phyloP scores from a whole-genome alignment of 1,140 invertebrate genomes.

The Zaprionus kolodkinae region DNA sequence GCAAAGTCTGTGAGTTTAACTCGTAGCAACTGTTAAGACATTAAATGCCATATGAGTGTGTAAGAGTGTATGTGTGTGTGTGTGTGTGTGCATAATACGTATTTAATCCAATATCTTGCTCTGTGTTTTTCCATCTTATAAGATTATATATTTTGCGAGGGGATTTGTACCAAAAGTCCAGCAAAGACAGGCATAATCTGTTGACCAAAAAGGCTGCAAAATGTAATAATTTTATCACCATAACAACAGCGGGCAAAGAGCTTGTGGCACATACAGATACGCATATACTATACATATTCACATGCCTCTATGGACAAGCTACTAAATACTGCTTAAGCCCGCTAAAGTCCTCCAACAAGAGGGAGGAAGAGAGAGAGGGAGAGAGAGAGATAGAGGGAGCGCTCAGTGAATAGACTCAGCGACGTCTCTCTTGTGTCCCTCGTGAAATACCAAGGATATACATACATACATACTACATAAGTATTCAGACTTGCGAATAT shows the following conservation, averaged over 20 bases:
- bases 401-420: slow-evolving; percentile 20
- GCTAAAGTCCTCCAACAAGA: slow-evolving; percentile 33
- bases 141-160: slow-evolving; percentile 14
- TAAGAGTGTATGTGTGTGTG: neutral
- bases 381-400: slow-evolving; percentile 4
- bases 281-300: neutral
- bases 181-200: slow-evolving; percentile 40
- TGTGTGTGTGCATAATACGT: slow-evolving; percentile 4
- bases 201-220: slow-evolving; percentile 47
- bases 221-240: slow-evolving; percentile 47
- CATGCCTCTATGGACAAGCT: neutral
- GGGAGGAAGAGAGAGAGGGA: too few relatives aligned
- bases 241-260: slow-evolving; percentile 19
- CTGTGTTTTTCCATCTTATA: slow-evolving; percentile 7
- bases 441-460: neutral
- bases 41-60: slow-evolving; percentile 7
- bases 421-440: neutral
- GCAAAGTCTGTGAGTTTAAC: slow-evolving; percentile 9
- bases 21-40: slow-evolving; percentile 1
- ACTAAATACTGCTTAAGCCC: slow-evolving; percentile 47
- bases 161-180: slow-evolving; percentile 43
- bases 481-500: slow-evolving; percentile 7
- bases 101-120: slow-evolving; percentile 18
- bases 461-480: neutral
- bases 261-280: neutral